Evolutionary conservation across 1,140 invertebrate species (phyloP).

Genomic region (Diploscapter pachys): DNA sequence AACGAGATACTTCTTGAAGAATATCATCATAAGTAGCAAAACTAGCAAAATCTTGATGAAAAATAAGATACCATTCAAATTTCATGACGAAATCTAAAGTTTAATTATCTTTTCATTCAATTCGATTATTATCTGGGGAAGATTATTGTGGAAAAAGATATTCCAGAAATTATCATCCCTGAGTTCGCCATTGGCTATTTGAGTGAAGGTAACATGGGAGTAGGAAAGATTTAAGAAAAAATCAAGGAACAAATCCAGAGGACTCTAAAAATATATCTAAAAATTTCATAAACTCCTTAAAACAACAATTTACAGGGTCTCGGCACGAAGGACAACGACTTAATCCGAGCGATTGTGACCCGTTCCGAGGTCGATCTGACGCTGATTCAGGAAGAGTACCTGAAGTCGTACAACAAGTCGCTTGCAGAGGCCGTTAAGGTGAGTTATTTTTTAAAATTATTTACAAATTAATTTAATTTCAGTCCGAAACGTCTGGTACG

Average conservation of each 20-base stretch:
- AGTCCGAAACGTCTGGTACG: conserved; percentile 29
- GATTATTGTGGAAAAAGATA: no score
- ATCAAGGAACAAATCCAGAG: background rate
- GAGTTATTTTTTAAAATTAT: background rate
- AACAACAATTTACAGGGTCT: conserved; percentile 38
- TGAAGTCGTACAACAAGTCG: conserved; percentile 46
- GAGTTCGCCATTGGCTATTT: background rate
- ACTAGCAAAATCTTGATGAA: no score
- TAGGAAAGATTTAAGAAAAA: background rate
- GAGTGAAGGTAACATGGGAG: background rate
- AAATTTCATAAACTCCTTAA: background rate
- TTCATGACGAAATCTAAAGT: no score
- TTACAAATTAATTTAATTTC: background rate
- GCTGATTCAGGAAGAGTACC: conserved; percentile 55
- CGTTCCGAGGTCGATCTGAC: conserved; percentile 59
- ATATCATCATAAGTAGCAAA: no score
- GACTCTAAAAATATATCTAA: background rate
- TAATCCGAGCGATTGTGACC: conserved; percentile 57
- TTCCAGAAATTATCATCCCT: no score
- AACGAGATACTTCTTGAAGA: background rate
- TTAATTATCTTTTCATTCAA: no score
- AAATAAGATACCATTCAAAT: no score
- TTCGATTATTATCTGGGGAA: no score
- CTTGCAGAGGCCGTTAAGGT: conserved; percentile 35
- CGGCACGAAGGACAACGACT: conserved; percentile 57